phyloP scores from a whole-genome alignment of 2,888 invertebrate species.

The Lagria hirta region DNA sequence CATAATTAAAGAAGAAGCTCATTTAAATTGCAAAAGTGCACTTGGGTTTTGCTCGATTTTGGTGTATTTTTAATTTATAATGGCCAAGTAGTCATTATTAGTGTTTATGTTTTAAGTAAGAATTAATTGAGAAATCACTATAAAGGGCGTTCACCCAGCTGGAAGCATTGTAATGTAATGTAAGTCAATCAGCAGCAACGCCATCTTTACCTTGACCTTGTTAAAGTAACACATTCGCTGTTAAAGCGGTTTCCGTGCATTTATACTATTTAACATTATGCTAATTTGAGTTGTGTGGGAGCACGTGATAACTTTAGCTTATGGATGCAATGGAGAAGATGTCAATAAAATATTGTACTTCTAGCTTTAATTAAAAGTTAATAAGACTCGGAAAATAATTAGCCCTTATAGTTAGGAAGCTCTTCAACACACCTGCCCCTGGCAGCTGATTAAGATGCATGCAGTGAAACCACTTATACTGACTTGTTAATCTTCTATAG shows the following conservation, averaged over 20 bases:
- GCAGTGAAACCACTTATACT: slow-evolving; percentile 19
- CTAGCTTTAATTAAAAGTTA: slow-evolving; percentile 17
- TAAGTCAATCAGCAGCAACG: no score
- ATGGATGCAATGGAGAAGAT: slow-evolving; percentile 2
- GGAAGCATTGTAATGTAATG: no score
- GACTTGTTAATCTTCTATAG: slow-evolving; percentile 6
- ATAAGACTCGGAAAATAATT: slow-evolving; percentile 10
- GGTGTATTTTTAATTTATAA: no score
- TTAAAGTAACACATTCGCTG: slow-evolving; percentile 12
- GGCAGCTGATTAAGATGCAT: slow-evolving; percentile 17
- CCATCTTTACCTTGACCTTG: no score
- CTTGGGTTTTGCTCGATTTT: no score
- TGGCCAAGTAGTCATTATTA: no score
- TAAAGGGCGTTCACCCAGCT: no score
- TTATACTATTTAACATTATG: slow-evolving; percentile 15
- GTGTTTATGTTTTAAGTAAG: no score
- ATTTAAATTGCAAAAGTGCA: no score
- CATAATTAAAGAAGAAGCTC: no score
- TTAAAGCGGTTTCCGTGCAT: slow-evolving; percentile 14
- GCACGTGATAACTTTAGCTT: slow-evolving; percentile 6
- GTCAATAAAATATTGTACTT: neutral
- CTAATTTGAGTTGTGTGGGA: slow-evolving; percentile 9
- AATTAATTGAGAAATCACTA: no score
- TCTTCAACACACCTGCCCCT: slow-evolving; percentile 18
- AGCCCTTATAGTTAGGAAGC: slow-evolving; percentile 12